Conservation (phyloP, 1,140 invertebrate species). For the Eubasilissa regina region DNA sequence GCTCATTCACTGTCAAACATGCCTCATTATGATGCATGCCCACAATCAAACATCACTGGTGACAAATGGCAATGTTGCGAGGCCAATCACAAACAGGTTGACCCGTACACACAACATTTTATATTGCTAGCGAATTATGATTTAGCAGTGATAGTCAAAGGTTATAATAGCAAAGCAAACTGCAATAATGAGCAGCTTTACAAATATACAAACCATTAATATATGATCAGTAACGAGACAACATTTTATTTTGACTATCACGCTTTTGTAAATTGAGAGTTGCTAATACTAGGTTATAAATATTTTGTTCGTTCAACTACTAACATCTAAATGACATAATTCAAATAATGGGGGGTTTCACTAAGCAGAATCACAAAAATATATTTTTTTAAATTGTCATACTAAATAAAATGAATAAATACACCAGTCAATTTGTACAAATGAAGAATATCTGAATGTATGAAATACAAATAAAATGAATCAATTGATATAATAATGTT, state of each 20-base stretch:
- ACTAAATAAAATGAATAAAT: not conserved
- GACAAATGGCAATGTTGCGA: conserved; percentile 50
- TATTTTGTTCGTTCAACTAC: conserved; percentile 58
- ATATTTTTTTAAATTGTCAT: no score
- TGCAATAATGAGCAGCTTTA: conserved; percentile 27
- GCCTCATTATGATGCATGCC: conserved; percentile 1
- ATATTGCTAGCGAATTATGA: conserved; percentile 56
- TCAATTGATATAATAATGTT: not conserved
- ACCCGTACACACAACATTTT: conserved; percentile 52
- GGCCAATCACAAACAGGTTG: conserved; percentile 34
- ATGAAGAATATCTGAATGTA: not conserved
- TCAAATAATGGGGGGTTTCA: conserved; percentile 51
- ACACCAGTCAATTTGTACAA: conserved; percentile 24
- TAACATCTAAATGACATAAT: conserved; percentile 57
- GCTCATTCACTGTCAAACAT: not conserved
- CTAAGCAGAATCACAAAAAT: conserved; percentile 19
- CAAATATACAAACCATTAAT: conserved; percentile 52
- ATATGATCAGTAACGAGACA: conserved; percentile 52
- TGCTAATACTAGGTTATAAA: conserved; percentile 53
- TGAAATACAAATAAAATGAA: not conserved
- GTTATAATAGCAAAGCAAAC: conserved; percentile 50
- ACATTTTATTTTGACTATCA: conserved; percentile 49
- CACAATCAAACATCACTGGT: conserved; percentile 48
- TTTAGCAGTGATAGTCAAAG: conserved; percentile 52
- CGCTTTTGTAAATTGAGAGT: conserved; percentile 51